These are phyloP conservation scores for Helicoverpa armigera DNA, from an alignment of 1,140 invertebrate genomes.

Conservation along the genomic window DNA sequence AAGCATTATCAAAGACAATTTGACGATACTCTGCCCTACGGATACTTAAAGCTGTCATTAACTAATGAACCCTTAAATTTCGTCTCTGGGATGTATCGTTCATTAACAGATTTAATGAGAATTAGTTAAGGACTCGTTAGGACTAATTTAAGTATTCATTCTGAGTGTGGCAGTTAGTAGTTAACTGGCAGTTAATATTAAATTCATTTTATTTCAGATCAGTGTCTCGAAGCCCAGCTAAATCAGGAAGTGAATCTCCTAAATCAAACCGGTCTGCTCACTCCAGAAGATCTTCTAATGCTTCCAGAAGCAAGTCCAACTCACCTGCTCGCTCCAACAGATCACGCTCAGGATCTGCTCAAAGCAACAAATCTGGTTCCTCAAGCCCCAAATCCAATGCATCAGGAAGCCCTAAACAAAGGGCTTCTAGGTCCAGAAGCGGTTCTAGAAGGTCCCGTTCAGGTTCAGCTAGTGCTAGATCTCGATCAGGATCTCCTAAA, in stretches of 20 bases:
- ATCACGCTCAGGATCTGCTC: constrained; percentile 72
- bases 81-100: no score
- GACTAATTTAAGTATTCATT: no score
- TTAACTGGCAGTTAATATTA: no score
- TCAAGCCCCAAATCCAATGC: constrained; percentile 79
- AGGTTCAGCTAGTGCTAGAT: constrained; percentile 79
- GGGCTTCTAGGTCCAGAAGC: constrained; percentile 74
- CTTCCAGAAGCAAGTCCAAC: constrained; percentile 80
- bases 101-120: no score
- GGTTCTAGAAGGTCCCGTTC: constrained; percentile 78
- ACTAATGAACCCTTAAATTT: no score
- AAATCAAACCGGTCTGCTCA: constrained; percentile 73
- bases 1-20: no score
- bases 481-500: constrained; percentile 81
- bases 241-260: constrained; percentile 79
- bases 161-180: no score
- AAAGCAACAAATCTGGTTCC: constrained; percentile 78
- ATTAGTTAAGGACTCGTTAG: no score
- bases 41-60: no score
- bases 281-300: constrained; percentile 75
- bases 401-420: constrained; percentile 70
- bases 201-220: constrained; percentile 68
- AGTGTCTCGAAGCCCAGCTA: constrained; percentile 76
- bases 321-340: constrained; percentile 78
- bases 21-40: no score